Evolutionary conservation across 2,888 invertebrate genomes (phyloP), one percentile per base, ranked within the genome.

Genomic region (Drosophila barbarae): DNA sequence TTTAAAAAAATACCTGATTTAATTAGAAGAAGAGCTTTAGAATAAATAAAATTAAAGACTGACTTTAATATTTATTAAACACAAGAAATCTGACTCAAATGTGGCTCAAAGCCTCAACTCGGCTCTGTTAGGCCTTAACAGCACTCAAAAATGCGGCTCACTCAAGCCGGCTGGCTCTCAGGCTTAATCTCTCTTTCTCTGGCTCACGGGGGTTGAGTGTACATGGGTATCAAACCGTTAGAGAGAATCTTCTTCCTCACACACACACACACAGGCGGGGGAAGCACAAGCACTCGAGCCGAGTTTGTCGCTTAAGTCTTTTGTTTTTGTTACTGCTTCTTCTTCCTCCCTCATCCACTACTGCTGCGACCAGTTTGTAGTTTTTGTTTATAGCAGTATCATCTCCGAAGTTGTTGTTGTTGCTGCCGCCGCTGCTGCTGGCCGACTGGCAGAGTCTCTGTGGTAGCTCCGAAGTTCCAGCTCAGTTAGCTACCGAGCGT

Each of bases 321-420:
- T 77, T 58, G 80, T 72, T 71, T 69, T 77, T 80, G 81, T 77
- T 72, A 18, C 42, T 13, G 64, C 52, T 71, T 75, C 77, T 77
- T 74, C 30, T 9, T 30, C 30, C 13, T 18, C 15, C 12, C 5
- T 8, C 46, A 32, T 32, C 30, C 8, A 46, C 46, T 30, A 46
- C 46, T 32, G 46, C 46, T 32, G 72, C 76, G 81, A 84, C 85
- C 83, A 80, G 85, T 82, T 85, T 83, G 77, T 74, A 72, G 75
- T 73, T 74, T 73, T 76, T 74, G 76, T 74, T 58, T 73, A 73
- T 73, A 76, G 78, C 67, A 71, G 78, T 84, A 71, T 83, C 73
- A 76, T 73, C 81, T 77, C 57, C 59, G 15, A 52, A 46, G 61
- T 53, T 50, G 63, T 56, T 69, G 71, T 57, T 63, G 63, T 36